A percentile compares a stretch with the other conserved stretches of the same genome.
phyloP scores from a whole-genome alignment of 2,888 invertebrate genomes.

The Athrips mouffetella region DNA sequence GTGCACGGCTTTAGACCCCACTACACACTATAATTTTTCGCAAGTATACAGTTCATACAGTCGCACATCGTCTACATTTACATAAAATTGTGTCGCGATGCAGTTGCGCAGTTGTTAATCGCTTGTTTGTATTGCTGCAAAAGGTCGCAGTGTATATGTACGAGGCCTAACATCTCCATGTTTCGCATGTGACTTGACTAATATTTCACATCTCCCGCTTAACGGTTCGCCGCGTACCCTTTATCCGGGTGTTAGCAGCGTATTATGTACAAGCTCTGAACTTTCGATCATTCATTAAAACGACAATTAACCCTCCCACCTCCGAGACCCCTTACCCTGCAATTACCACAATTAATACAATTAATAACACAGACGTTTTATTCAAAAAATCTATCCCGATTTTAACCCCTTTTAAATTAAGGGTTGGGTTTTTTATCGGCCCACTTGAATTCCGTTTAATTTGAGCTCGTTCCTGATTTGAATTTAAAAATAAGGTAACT shows the following conservation, averaged over 20 bases:
- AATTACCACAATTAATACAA: constrained; percentile 65
- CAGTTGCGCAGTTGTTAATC: background rate
- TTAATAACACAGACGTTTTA: constrained; percentile 32
- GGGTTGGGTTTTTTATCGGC: constrained; percentile 6
- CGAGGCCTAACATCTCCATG: constrained; percentile 33
- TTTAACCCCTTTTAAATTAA: constrained; percentile 1
- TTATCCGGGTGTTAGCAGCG: constrained; percentile 65
- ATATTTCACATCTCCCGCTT: constrained; percentile 73
- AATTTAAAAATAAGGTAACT: background rate
- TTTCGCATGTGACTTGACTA: constrained; percentile 69
- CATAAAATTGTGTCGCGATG: too few relatives aligned
- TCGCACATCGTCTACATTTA: too few relatives aligned
- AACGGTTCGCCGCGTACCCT: constrained; percentile 66
- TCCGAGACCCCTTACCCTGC: constrained; percentile 44
- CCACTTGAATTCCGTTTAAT: constrained; percentile 5
- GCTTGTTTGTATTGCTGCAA: background rate
- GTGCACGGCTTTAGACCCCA: too few relatives aligned
- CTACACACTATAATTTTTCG: too few relatives aligned
- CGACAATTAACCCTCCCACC: constrained; percentile 62
- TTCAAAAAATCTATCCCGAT: background rate
- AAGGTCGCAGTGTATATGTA: background rate
- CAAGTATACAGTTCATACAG: too few relatives aligned
- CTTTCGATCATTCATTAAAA: constrained; percentile 76
- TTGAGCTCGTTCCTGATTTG: background rate
- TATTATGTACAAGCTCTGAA: constrained; percentile 72